Conservation (phyloP, 2,888 invertebrate species). For the Drosophila picticornis region DNA sequence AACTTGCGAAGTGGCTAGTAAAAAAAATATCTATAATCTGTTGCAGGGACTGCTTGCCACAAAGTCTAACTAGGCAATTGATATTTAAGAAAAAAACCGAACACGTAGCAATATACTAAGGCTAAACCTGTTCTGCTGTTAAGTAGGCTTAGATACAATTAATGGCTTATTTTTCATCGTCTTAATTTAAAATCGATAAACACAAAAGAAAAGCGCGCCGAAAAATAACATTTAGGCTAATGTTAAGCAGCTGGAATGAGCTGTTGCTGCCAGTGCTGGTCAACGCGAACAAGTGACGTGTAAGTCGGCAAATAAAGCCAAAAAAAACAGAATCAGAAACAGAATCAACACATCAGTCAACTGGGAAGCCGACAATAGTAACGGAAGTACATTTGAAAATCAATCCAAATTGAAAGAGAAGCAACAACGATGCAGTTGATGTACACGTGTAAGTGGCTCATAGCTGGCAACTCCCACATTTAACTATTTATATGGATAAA, state of each 20-base stretch:
- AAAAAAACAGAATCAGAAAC: slow-evolving; percentile 9
- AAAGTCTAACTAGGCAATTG: neutral
- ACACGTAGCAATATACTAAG: neutral
- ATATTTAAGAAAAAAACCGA: neutral
- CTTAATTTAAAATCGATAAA: neutral
- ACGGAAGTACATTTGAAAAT: neutral
- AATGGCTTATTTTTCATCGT: neutral
- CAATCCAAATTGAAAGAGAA: neutral
- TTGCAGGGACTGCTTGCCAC: neutral
- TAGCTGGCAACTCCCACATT: neutral
- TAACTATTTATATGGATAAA: neutral
- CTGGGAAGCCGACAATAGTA: slow-evolving; percentile 15
- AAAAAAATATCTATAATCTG: neutral
- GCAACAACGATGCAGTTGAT: slow-evolving; percentile 35
- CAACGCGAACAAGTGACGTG: slow-evolving; percentile 44
- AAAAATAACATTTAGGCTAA: neutral
- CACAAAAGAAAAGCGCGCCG: neutral
- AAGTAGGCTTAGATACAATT: neutral
- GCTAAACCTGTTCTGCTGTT: neutral
- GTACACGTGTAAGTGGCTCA: slow-evolving; percentile 39
- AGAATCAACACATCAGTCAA: slow-evolving; percentile 18
- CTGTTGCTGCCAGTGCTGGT: neutral
- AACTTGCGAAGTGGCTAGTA: too few species aligned
- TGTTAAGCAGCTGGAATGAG: neutral
- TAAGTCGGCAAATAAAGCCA: slow-evolving; percentile 43